Percentiles rank a stretch among this genome's conserved stretches.
phyloP scores from a whole-genome alignment of 2,888 invertebrate species.

The Drosophila vallismaia region DNA sequence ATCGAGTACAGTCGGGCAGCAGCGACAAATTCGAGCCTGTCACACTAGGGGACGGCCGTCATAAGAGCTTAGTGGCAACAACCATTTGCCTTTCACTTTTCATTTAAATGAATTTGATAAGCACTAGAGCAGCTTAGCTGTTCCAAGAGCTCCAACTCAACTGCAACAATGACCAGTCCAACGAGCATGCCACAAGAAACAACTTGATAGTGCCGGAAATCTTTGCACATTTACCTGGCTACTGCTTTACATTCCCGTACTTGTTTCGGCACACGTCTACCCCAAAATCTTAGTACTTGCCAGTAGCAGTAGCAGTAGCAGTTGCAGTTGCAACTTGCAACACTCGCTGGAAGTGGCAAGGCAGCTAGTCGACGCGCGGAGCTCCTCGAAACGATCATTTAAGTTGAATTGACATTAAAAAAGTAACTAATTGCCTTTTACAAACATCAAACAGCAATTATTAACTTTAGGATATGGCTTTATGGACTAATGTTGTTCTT shows the following conservation, averaged over 20 bases:
- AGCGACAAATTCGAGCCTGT: conserved; percentile 27
- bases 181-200: conserved; percentile 8
- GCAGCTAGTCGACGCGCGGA: neutral
- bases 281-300: conserved; percentile 16
- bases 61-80: conserved; percentile 36
- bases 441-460: neutral
- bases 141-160: conserved; percentile 5
- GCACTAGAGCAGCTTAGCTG: conserved; percentile 30
- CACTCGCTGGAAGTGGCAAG: neutral
- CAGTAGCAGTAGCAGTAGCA: neutral
- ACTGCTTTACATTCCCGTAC: conserved; percentile 25
- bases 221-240: conserved; percentile 14
- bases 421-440: neutral
- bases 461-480: neutral
- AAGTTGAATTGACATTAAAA: neutral
- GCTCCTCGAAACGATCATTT: no score
- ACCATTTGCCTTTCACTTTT: conserved; percentile 58
- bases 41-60: conserved; percentile 25
- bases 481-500: neutral
- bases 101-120: conserved; percentile 52
- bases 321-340: neutral
- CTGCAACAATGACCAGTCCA: conserved; percentile 34
- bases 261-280: conserved; percentile 14
- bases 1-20: conserved; percentile 5
- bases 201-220: conserved; percentile 48